phyloP scores from a whole-genome alignment of 2,797 vertebrate species.

The Cryptoblepharus egeriae region DNA sequence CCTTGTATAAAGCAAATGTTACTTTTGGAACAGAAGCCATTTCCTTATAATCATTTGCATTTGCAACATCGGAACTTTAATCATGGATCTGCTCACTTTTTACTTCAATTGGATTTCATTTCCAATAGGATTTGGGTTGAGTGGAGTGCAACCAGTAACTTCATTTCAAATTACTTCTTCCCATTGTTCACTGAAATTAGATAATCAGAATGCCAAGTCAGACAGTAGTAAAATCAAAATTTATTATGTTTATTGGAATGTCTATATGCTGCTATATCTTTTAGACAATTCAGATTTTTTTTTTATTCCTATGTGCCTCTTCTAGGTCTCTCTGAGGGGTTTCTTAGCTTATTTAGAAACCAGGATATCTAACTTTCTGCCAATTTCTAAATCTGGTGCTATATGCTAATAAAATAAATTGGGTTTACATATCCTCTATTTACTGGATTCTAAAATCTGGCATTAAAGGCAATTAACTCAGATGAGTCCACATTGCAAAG shows the following conservation, averaged over 20 bases:
- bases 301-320: too few relatives aligned
- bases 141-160: not conserved
- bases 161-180: not conserved
- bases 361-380: too few relatives aligned
- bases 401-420: too few relatives aligned
- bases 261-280: not conserved
- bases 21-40: too few relatives aligned
- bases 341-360: too few relatives aligned
- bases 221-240: not conserved
- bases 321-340: too few relatives aligned
- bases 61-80: not conserved
- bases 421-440: too few relatives aligned
- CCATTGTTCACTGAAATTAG: not conserved
- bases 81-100: not conserved
- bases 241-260: not conserved
- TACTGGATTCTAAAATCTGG: too few relatives aligned
- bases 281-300: not conserved
- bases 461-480: too few relatives aligned
- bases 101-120: fast-evolving
- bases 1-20: too few relatives aligned
- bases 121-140: not conserved
- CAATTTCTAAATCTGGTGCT: too few relatives aligned
- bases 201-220: not conserved
- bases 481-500: too few relatives aligned
- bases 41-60: not conserved